A percentile compares a stretch with the other conserved stretches of the same genome.
Conservation (phyloP, 2,113 vertebrate genomes). For the Paedocypris sp. region DNA sequence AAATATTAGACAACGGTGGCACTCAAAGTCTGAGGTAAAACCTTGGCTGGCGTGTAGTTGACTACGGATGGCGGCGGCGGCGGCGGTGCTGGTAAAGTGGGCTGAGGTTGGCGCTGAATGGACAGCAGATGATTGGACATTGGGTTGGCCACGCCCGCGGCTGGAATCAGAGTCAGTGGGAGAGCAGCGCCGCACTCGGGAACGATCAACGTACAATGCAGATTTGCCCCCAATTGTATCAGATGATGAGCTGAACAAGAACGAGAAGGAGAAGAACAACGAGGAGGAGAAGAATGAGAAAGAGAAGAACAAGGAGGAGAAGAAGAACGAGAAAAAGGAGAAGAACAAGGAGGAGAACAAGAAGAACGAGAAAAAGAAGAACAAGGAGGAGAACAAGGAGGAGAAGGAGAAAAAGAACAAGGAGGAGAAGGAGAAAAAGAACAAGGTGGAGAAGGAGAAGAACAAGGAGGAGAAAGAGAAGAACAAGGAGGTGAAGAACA, state of each 20-base stretch:
- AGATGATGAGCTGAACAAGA: too few species aligned
- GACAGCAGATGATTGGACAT: too few species aligned
- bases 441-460: background rate
- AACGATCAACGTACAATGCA: constrained; percentile 61
- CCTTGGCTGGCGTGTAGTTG: constrained; percentile 30
- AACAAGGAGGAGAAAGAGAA: background rate
- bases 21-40: constrained; percentile 1
- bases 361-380: background rate
- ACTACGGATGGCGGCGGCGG: constrained; percentile 13
- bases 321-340: constrained; percentile 13
- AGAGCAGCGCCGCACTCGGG: constrained; percentile 49
- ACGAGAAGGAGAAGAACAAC: constrained; percentile 44
- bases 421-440: constrained; percentile 34
- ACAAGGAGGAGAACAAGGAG: background rate
- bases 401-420: constrained; percentile 37
- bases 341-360: constrained; percentile 43
- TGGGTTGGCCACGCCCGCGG: too few species aligned
- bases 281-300: background rate
- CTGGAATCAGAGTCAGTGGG: constrained; percentile 26
- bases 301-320: background rate
- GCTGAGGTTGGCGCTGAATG: constrained; percentile 17
- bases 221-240: constrained; percentile 50
- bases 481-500: constrained; percentile 44
- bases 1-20: too few species aligned
- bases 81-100: constrained; percentile 22